Conservation (phyloP, 2,888 invertebrate species). For the Microctonus brassicae region DNA sequence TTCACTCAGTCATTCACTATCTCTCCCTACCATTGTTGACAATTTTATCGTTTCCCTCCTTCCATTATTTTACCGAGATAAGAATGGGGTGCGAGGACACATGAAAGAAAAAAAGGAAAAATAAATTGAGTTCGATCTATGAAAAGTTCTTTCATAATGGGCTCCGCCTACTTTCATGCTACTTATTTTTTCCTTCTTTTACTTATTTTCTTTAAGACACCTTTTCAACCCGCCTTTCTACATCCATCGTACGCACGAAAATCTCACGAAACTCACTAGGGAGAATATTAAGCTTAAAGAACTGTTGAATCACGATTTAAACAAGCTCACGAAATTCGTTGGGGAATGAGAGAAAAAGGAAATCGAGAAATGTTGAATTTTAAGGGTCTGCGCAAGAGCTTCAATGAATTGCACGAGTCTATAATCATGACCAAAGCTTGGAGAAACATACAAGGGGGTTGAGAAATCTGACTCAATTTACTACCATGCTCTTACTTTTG, state of each 20-base stretch:
- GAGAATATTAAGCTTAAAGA: neutral
- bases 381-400: slow-evolving; percentile 26
- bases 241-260: neutral
- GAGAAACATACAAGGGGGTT: too few species aligned
- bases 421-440: slow-evolving; percentile 10
- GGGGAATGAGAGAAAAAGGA: neutral
- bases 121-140: neutral
- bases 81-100: neutral
- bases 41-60: slow-evolving; percentile 7
- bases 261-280: neutral
- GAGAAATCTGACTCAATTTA: too few species aligned
- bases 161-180: neutral
- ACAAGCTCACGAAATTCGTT: neutral
- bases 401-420: slow-evolving; percentile 8
- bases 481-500: too few species aligned
- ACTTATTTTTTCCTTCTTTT: neutral
- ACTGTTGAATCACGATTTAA: slow-evolving; percentile 10
- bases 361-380: slow-evolving; percentile 22
- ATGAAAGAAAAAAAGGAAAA: neutral
- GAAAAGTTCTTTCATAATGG: neutral
- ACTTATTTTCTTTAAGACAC: neutral
- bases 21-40: neutral
- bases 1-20: neutral
- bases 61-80: neutral
- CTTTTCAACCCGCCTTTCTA: neutral